A percentile compares a stretch with the other conserved stretches of the same genome.
phyloP scores from a whole-genome alignment of 2,113 vertebrate genomes.

The Conger conger region DNA sequence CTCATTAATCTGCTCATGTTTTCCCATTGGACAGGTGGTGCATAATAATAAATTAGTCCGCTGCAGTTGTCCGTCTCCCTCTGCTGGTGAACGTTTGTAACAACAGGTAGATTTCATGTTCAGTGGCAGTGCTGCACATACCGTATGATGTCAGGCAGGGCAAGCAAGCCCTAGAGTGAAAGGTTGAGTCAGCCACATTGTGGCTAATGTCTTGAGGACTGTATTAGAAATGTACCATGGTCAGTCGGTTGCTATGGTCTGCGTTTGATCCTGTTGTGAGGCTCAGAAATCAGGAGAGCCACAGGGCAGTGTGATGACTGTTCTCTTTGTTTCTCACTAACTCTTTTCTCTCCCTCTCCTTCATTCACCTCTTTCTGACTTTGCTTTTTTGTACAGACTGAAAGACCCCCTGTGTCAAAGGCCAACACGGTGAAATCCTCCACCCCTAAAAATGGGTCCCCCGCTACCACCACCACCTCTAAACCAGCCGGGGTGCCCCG shows the following conservation, averaged over 20 bases:
- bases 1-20: neutral
- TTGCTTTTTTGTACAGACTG: slow-evolving; percentile 31
- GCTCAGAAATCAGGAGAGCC: no score
- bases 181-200: neutral
- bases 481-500: slow-evolving; percentile 56
- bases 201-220: neutral
- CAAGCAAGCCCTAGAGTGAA: neutral
- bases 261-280: neutral
- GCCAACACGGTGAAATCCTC: slow-evolving; percentile 48
- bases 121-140: neutral
- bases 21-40: neutral
- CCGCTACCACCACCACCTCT: slow-evolving; percentile 43
- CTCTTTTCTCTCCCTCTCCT: neutral
- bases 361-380: neutral
- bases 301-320: neutral
- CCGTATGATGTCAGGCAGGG: neutral
- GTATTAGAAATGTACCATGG: no score
- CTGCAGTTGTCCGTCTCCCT: neutral
- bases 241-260: no score
- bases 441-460: slow-evolving; percentile 63
- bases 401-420: slow-evolving; percentile 76
- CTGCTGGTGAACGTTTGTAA: slow-evolving; percentile 1
- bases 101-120: neutral
- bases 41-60: neutral
- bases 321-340: neutral